Conservation (phyloP, 1,140 invertebrate species). For the Drosophila punjabiensis region DNA sequence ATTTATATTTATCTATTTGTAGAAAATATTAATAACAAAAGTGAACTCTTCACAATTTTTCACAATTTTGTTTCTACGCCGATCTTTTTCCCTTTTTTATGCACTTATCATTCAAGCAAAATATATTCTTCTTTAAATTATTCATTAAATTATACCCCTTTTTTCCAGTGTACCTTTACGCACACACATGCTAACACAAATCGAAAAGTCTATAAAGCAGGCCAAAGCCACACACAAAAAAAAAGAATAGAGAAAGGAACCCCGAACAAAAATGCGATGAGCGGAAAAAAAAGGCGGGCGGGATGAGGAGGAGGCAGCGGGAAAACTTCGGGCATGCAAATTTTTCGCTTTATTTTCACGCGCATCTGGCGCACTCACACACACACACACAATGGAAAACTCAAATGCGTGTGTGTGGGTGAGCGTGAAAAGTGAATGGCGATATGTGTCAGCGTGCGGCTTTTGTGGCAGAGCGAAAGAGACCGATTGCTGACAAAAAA, state of each 20-base stretch:
- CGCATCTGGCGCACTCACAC: slow-evolving; percentile 70
- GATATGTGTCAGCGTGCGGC: slow-evolving; percentile 68
- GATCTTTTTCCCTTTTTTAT: too few relatives aligned
- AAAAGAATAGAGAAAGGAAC: slow-evolving; percentile 22
- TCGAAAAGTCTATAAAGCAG: slow-evolving; percentile 77
- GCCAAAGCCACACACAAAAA: slow-evolving; percentile 17
- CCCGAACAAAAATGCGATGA: slow-evolving; percentile 38
- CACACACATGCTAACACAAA: slow-evolving; percentile 49
- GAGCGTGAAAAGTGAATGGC: slow-evolving; percentile 78
- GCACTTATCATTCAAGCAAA: too few relatives aligned
- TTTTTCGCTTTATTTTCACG: slow-evolving; percentile 75
- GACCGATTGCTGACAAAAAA: slow-evolving; percentile 32
- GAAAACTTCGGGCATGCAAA: slow-evolving; percentile 54
- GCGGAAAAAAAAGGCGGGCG: slow-evolving; percentile 4
- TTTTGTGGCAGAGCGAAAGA: slow-evolving; percentile 6
- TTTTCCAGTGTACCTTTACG: neutral
- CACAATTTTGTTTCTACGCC: too few relatives aligned
- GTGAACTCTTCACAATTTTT: too few relatives aligned
- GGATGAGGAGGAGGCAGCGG: neutral
- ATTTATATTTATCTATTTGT: too few relatives aligned
- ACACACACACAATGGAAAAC: slow-evolving; percentile 21
- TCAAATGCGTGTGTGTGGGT: slow-evolving; percentile 32
- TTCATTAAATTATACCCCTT: neutral
- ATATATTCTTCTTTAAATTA: too few relatives aligned
- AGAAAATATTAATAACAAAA: too few relatives aligned